Percentiles rank a stretch among this genome's conserved stretches.
Conservation (phyloP, 2,888 invertebrate species). For the Omphaloscelis lunosa region DNA sequence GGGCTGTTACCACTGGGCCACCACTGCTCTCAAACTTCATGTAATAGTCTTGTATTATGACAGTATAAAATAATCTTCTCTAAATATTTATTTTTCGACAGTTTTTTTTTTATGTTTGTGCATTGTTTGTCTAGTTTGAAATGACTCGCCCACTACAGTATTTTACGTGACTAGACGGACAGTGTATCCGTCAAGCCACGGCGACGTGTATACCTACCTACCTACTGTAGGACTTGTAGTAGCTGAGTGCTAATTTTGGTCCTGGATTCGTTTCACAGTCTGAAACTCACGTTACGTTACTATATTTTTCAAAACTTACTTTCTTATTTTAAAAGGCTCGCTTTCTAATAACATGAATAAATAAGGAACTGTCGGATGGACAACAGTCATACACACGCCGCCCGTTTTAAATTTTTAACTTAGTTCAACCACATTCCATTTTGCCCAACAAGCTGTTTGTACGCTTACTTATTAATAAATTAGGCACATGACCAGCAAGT, state of each 20-base stretch:
- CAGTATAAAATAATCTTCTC: neutral
- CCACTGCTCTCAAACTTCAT: no score
- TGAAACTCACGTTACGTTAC: neutral
- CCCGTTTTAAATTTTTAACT: slow-evolving; percentile 27
- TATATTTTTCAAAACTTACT: neutral
- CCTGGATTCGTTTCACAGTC: neutral
- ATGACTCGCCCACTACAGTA: no score
- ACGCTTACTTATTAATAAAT: slow-evolving; percentile 29
- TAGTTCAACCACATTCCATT: slow-evolving; percentile 13
- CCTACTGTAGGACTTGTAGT: neutral
- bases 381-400: neutral
- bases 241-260: neutral
- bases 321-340: neutral
- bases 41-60: neutral
- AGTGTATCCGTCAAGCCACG: no score
- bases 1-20: no score
- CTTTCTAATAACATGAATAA: slow-evolving; percentile 23
- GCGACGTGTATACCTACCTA: neutral
- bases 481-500: neutral
- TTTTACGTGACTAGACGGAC: no score
- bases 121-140: neutral
- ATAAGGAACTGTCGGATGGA: neutral
- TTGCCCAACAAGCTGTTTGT: slow-evolving; percentile 1
- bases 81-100: neutral
- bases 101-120: neutral